Evolutionary conservation across 2,797 vertebrate genomes (phyloP).

Genomic region (Paramormyrops hopkinsi): DNA sequence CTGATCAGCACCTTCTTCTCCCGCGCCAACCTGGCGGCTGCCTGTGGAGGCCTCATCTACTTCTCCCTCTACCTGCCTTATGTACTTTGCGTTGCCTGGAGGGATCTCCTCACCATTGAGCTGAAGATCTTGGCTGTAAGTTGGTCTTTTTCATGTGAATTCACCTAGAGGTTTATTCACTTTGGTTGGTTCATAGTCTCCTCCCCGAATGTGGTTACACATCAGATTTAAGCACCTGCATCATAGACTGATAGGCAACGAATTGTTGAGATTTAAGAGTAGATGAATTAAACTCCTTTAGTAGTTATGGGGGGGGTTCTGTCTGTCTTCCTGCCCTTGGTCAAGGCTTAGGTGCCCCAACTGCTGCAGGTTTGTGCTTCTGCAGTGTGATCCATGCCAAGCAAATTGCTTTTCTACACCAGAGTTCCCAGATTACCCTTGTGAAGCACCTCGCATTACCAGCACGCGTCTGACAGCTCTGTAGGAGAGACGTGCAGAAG

Average conservation of each 20-base stretch:
- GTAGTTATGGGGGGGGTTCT: not conserved
- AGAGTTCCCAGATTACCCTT: not conserved
- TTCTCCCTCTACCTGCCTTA: slow-evolving; percentile 82
- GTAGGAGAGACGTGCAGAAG: not conserved
- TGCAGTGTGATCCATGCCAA: not conserved
- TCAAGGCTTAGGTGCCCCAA: not conserved
- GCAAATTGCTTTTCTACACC: not conserved
- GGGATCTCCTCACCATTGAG: slow-evolving; percentile 63
- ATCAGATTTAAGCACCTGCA: not conserved
- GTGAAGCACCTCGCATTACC: not conserved
- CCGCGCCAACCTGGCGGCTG: slow-evolving; percentile 77
- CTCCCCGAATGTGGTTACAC: not conserved
- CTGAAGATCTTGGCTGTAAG: slow-evolving; percentile 68
- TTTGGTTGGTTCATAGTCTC: not conserved
- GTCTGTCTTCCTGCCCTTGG: not conserved
- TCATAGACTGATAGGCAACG: not conserved
- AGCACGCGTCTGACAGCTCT: not conserved
- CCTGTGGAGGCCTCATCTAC: slow-evolving; percentile 79
- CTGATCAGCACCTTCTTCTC: slow-evolving; percentile 83
- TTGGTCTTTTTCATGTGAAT: not conserved
- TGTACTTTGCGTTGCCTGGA: slow-evolving; percentile 78
- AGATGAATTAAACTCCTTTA: not conserved
- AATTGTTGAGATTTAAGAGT: not conserved
- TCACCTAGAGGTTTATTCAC: not conserved
- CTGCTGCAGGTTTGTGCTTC: not conserved